These are phyloP conservation scores for Hormaphis cornu DNA, from an alignment of 1,140 invertebrate genomes.

Conservation along the genomic window DNA sequence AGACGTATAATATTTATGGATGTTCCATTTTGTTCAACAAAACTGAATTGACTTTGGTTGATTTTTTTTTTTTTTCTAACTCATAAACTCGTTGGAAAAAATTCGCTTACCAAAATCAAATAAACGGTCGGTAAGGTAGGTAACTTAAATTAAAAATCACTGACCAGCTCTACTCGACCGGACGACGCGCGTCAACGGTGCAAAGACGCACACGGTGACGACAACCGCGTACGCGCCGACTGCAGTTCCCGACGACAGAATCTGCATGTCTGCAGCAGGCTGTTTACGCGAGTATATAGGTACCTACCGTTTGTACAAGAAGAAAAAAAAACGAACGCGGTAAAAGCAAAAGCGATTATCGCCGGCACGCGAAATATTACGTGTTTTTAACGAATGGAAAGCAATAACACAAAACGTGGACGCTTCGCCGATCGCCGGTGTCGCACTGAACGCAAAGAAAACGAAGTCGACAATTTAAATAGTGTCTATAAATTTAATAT, in stretches of 20 bases:
- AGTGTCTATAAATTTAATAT: no score
- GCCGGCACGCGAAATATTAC: background rate
- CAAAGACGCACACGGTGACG: background rate
- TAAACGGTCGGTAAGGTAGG: background rate
- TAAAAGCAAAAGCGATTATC: background rate
- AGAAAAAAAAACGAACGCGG: background rate
- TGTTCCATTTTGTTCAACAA: no score
- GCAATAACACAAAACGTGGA: no score
- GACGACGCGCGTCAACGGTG: background rate
- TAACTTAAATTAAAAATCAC: background rate
- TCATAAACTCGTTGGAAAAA: no score
- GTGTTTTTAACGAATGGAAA: background rate
- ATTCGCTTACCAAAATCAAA: no score
- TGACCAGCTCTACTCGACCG: background rate
- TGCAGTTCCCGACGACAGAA: background rate
- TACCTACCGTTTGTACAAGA: background rate
- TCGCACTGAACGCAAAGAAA: conserved; percentile 9
- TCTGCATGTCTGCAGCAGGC: no score
- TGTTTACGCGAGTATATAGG: background rate
- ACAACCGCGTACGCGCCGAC: background rate
- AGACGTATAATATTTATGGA: no score
- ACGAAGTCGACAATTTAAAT: background rate
- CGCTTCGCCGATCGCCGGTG: background rate
- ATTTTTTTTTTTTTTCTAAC: no score
- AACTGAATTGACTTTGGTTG: no score